Percentiles rank a stretch among this genome's conserved stretches.
Evolutionary conservation across 2,113 vertebrate genomes (phyloP).

Genomic region (Clarias magur): DNA sequence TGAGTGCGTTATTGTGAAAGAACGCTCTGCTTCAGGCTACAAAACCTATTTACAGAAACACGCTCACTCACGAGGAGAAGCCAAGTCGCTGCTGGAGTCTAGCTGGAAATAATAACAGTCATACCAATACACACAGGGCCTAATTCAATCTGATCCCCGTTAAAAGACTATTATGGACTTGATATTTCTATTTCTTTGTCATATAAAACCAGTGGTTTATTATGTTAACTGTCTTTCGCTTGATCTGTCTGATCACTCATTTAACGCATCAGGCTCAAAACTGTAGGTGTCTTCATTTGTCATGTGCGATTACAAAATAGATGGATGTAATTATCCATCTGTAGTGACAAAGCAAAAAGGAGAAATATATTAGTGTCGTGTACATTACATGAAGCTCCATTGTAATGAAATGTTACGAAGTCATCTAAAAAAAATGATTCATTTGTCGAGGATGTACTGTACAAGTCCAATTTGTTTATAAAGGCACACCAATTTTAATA

Average conservation of each 20-base stretch:
- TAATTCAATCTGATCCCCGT: slow-evolving; percentile 12
- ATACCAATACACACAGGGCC: neutral
- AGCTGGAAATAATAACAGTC: slow-evolving; percentile 5
- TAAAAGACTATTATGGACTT: neutral
- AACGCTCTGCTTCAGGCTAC: slow-evolving; percentile 43
- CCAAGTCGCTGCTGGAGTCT: slow-evolving; percentile 13
- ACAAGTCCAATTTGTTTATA: neutral
- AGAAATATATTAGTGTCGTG: neutral
- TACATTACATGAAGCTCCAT: neutral
- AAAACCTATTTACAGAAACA: slow-evolving; percentile 55
- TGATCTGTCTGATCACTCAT: neutral
- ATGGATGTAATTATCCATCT: neutral
- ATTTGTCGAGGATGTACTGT: neutral
- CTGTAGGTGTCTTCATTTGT: neutral
- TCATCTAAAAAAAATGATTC: neutral
- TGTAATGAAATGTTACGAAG: neutral
- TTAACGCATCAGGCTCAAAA: neutral
- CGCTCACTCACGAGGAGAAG: slow-evolving; percentile 44
- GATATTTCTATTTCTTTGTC: neutral
- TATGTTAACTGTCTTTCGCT: neutral
- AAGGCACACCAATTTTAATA: neutral
- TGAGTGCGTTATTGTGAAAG: slow-evolving; percentile 34
- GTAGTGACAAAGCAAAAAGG: neutral
- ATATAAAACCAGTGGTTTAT: neutral
- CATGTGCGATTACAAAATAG: neutral